Conservation (phyloP, 2,797 vertebrate genomes). For the Bradypus variegatus region DNA sequence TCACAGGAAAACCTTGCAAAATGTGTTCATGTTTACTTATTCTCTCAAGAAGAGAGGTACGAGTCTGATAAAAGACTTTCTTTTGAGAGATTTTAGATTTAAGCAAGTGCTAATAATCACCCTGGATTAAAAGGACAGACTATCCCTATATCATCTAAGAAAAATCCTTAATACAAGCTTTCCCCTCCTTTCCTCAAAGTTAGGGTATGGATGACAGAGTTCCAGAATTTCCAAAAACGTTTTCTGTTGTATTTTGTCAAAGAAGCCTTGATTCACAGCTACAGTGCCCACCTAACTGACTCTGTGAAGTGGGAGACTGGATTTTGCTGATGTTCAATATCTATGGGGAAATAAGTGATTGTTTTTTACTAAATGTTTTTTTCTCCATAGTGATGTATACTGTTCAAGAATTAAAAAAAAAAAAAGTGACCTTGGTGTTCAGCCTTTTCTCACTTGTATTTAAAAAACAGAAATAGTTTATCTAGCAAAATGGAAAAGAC, state of each 20-base stretch:
- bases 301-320: not conserved
- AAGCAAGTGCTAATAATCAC: not conserved
- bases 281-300: not conserved
- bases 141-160: not conserved
- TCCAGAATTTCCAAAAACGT: not conserved
- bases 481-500: not conserved
- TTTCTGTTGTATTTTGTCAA: not conserved
- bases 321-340: not conserved
- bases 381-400: not conserved
- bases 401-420: not conserved
- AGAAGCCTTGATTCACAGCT: not conserved
- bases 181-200: not conserved
- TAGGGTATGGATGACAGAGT: not conserved
- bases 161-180: not conserved
- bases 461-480: constrained; percentile 6
- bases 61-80: not conserved
- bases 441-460: constrained; percentile 25
- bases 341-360: not conserved
- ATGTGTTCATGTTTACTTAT: not conserved
- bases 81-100: not conserved
- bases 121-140: not conserved
- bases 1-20: not conserved
- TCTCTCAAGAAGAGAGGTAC: not conserved
- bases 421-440: not conserved
- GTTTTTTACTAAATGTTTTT: constrained; percentile 15